Conservation (phyloP, 2,113 vertebrate genomes). For the Chlorocebus sabaeus region DNA sequence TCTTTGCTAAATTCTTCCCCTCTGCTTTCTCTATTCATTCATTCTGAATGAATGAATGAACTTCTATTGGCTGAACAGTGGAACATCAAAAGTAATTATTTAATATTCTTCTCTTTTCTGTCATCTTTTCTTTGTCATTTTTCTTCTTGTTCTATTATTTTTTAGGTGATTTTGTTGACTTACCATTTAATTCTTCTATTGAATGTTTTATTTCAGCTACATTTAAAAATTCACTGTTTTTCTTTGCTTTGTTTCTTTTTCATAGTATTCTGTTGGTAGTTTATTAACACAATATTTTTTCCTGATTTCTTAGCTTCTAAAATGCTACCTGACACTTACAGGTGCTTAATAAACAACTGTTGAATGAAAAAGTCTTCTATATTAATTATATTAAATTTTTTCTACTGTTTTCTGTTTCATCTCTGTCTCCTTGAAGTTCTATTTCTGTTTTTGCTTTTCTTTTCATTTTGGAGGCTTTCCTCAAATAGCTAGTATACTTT, state of each 20-base stretch:
- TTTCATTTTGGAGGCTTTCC: not conserved
- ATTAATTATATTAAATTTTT: not conserved
- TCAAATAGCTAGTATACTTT: not conserved
- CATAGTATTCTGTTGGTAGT: not conserved
- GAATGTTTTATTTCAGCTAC: not conserved
- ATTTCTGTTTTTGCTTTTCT: not conserved
- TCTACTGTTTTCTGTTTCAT: not conserved
- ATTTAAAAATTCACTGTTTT: not conserved
- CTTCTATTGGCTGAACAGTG: not conserved
- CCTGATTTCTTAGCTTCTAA: not conserved
- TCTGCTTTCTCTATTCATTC: not conserved
- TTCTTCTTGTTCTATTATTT: not conserved
- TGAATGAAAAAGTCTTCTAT: not conserved
- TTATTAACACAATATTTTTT: not conserved
- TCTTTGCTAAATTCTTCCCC: not conserved
- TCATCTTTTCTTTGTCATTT: not conserved
- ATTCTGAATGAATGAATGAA: not conserved
- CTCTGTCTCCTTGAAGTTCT: not conserved
- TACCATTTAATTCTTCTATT: not conserved
- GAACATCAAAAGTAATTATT: not conserved
- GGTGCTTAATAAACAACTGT: not conserved
- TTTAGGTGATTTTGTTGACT: not conserved
- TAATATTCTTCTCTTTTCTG: not conserved
- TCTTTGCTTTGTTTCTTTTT: not conserved
- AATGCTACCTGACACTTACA: not conserved